These are phyloP conservation scores for Drosophila sturtevanti DNA, from an alignment of 1,140 invertebrate species.

Conservation along the genomic window DNA sequence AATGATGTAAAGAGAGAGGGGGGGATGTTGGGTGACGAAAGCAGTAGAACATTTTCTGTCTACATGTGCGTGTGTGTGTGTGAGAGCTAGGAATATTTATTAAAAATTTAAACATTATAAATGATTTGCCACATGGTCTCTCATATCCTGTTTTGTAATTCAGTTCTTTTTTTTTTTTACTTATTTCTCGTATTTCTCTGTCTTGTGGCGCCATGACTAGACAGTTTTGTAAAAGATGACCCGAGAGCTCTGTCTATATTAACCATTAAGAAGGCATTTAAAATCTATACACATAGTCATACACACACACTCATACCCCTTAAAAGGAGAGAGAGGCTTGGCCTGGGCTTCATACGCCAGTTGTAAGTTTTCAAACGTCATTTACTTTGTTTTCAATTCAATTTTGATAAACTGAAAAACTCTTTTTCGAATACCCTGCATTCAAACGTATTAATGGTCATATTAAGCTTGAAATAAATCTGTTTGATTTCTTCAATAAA, in stretches of 20 bases:
- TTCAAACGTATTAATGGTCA: background rate
- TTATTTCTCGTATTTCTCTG: constrained; percentile 1
- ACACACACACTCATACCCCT: background rate
- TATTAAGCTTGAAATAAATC: background rate
- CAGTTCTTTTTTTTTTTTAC: constrained; percentile 24
- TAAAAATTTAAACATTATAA: constrained; percentile 78
- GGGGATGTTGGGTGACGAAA: background rate
- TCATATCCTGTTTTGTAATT: constrained; percentile 51
- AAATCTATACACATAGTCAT: constrained; percentile 32
- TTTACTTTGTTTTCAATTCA: constrained; percentile 74
- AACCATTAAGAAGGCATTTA: constrained; percentile 78
- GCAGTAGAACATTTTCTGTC: constrained; percentile 1
- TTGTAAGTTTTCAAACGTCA: constrained; percentile 72
- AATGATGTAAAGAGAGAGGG: constrained; percentile 8
- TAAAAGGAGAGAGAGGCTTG: constrained; percentile 6
- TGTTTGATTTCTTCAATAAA: too few species aligned
- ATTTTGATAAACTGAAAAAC: constrained; percentile 71
- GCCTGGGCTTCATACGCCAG: constrained; percentile 6
- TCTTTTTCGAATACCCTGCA: constrained; percentile 47
- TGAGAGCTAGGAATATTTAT: constrained; percentile 64
- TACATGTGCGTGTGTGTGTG: constrained; percentile 10
- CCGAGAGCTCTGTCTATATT: constrained; percentile 53
- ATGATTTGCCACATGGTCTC: constrained; percentile 64
- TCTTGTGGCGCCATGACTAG: constrained; percentile 75
- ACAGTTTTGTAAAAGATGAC: constrained; percentile 34